Evolutionary conservation across 2,888 invertebrate species (phyloP).

Genomic region (Plusia festucae): DNA sequence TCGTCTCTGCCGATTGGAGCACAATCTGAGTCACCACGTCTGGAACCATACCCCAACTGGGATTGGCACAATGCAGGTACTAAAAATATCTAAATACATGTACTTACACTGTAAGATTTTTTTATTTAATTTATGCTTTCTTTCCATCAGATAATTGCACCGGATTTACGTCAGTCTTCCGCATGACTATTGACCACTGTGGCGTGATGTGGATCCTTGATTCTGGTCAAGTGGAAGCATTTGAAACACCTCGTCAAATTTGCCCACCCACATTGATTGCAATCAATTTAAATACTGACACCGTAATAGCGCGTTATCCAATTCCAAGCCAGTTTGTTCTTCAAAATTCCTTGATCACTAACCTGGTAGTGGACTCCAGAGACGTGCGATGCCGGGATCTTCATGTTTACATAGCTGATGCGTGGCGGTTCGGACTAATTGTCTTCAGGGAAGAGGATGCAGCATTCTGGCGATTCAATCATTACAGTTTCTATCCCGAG

Average conservation of each 20-base stretch:
- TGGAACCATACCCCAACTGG: constrained; percentile 94
- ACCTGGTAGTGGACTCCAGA: constrained; percentile 91
- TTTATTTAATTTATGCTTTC: neutral
- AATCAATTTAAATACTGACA: constrained; percentile 92
- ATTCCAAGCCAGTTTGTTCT: constrained; percentile 91
- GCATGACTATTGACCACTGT: constrained; percentile 94
- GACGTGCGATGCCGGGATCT: constrained; percentile 90
- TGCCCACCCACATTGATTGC: constrained; percentile 93
- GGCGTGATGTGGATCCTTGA: constrained; percentile 94
- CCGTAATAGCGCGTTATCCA: constrained; percentile 90
- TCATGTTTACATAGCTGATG: constrained; percentile 92
- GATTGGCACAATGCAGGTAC: constrained; percentile 90
- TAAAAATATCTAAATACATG: neutral
- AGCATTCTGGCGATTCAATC: constrained; percentile 91
- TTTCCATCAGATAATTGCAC: constrained; percentile 79
- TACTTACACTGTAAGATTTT: neutral
- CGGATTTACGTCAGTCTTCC: constrained; percentile 93
- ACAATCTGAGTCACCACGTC: constrained; percentile 87
- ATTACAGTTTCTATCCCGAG: constrained; percentile 92
- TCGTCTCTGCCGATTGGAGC: constrained; percentile 90
- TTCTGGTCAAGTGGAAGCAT: constrained; percentile 93
- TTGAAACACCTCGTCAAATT: constrained; percentile 90
- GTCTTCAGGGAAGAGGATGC: constrained; percentile 90
- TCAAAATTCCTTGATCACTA: constrained; percentile 92
- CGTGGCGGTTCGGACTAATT: constrained; percentile 91